These are phyloP conservation scores for Aphidius ervi DNA, from an alignment of 1,140 invertebrate species.

Conservation along the genomic window DNA sequence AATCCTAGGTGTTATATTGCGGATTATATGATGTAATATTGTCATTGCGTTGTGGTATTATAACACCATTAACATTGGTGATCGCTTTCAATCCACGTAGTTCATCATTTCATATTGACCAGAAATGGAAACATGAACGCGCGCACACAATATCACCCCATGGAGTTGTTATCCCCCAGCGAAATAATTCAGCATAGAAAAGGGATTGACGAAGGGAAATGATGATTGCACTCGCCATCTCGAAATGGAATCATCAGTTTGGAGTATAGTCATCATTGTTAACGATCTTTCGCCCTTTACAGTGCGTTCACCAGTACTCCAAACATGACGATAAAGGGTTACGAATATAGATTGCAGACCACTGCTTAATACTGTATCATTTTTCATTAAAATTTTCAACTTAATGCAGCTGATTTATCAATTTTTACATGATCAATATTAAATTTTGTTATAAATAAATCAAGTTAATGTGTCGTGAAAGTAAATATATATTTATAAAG, in stretches of 20 bases:
- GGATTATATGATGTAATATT: slow-evolving; percentile 29
- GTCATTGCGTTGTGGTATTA: slow-evolving; percentile 30
- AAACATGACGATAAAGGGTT: no score
- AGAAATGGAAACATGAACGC: slow-evolving; percentile 21
- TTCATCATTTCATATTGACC: slow-evolving; percentile 49
- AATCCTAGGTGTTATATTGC: slow-evolving; percentile 10
- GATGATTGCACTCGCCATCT: slow-evolving; percentile 21
- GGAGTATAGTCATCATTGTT: slow-evolving; percentile 42
- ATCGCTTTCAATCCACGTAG: slow-evolving; percentile 52
- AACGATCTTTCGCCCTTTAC: slow-evolving; percentile 26
- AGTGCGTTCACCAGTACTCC: not conserved
- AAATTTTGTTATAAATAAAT: no score
- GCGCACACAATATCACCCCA: no score
- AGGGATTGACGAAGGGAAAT: not conserved
- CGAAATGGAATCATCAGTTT: slow-evolving; percentile 27
- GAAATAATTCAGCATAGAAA: not conserved
- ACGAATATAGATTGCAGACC: no score
- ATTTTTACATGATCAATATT: no score
- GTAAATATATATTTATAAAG: no score
- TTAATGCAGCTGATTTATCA: no score
- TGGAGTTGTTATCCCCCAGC: no score
- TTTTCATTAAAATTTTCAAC: no score
- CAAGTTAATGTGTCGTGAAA: no score
- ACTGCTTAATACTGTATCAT: no score
- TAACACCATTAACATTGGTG: slow-evolving; percentile 51